phyloP scores from a whole-genome alignment of 2,797 vertebrate genomes.

The Okamejei kenojei region DNA sequence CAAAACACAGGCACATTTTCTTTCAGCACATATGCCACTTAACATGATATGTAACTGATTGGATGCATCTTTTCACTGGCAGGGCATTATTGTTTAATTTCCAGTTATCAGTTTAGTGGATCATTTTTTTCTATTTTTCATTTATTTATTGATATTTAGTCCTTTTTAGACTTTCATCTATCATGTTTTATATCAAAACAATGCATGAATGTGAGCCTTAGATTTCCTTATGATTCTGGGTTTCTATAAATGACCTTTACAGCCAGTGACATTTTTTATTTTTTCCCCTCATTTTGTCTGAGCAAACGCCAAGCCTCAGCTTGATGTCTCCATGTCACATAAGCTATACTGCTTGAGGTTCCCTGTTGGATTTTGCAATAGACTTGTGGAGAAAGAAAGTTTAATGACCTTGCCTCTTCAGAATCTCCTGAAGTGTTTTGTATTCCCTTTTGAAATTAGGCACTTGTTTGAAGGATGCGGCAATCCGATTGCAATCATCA shows the following conservation, averaged over 20 bases:
- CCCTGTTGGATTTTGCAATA: neutral
- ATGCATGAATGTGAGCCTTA: neutral
- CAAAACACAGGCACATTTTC: neutral
- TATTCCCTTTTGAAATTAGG: neutral
- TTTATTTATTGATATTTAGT: neutral
- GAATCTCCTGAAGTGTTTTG: neutral
- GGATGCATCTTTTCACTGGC: neutral
- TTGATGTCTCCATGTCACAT: neutral
- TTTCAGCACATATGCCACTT: too few species aligned
- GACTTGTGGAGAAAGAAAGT: neutral
- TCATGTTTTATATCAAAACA: neutral
- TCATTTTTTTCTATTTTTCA: neutral
- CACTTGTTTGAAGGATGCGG: neutral
- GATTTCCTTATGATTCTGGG: neutral
- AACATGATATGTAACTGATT: neutral
- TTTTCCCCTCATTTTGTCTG: neutral
- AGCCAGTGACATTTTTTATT: neutral
- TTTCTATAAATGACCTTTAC: neutral
- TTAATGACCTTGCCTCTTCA: neutral
- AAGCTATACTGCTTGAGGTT: neutral
- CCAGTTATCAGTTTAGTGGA: neutral
- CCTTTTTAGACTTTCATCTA: neutral
- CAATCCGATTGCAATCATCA: neutral
- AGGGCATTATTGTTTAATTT: neutral
- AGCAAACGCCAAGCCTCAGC: neutral